Evolutionary conservation across 2,797 vertebrate species (phyloP).

Genomic region (Discoglossus pictus): DNA sequence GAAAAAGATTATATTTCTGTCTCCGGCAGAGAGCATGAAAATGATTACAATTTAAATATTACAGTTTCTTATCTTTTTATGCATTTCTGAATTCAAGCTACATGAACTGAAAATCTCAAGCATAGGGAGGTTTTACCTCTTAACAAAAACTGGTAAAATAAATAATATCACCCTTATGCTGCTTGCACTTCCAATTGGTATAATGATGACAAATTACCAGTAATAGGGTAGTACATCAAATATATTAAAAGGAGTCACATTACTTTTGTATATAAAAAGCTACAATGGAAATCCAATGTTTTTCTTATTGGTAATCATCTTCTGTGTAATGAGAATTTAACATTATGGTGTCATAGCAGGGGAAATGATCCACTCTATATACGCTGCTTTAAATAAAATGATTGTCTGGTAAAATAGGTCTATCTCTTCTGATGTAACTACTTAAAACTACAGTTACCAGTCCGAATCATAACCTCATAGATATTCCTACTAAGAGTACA

Average conservation of each 20-base stretch:
- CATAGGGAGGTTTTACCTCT: background rate
- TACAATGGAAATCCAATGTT: background rate
- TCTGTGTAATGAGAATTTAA: slow-evolving; percentile 1
- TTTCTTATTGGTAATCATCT: slow-evolving; percentile 28
- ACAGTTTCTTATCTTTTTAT: slow-evolving; percentile 29
- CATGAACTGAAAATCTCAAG: slow-evolving; percentile 25
- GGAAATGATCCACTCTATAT: slow-evolving; percentile 1
- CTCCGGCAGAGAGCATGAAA: slow-evolving; percentile 33
- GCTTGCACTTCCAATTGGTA: slow-evolving; percentile 12
- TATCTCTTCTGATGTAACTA: background rate
- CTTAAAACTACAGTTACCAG: background rate
- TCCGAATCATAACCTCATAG: too few species aligned
- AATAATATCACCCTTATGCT: background rate
- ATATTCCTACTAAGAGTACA: too few species aligned
- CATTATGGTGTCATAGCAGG: background rate
- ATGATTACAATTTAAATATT: slow-evolving; percentile 49
- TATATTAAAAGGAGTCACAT: slow-evolving; percentile 10
- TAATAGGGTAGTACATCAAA: slow-evolving; percentile 18
- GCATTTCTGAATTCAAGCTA: slow-evolving; percentile 2
- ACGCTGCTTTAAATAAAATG: background rate
- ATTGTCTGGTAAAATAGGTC: too few species aligned
- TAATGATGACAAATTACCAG: slow-evolving; percentile 2
- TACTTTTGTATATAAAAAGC: slow-evolving; percentile 5
- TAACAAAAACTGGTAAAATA: slow-evolving; percentile 14
- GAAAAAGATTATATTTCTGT: slow-evolving; percentile 35